Percentiles rank a stretch among this genome's conserved stretches.
Evolutionary conservation across 2,113 vertebrate species (phyloP).

Genomic region (Phylloscopus trochilus): DNA sequence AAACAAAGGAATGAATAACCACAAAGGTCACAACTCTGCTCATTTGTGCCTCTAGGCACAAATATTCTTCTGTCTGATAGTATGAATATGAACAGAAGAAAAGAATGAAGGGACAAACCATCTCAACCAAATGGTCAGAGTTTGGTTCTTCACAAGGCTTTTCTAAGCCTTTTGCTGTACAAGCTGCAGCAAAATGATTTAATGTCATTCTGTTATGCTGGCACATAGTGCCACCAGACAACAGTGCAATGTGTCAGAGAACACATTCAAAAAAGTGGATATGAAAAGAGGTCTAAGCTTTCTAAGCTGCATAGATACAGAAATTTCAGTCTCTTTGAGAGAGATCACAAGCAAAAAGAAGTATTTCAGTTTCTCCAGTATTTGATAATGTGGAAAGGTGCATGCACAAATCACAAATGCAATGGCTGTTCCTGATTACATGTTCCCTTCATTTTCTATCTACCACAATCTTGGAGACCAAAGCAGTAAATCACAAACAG

Average conservation of each 20-base stretch:
- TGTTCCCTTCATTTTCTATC: background rate
- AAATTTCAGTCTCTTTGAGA: background rate
- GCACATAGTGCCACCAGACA: background rate
- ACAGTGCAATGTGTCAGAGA: background rate
- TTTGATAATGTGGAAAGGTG: background rate
- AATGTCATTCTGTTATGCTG: background rate
- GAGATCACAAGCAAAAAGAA: background rate
- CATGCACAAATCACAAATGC: background rate
- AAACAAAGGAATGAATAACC: background rate
- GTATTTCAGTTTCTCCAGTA: background rate
- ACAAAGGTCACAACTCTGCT: background rate
- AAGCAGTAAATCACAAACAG: background rate
- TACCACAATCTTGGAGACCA: background rate
- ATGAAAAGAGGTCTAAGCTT: background rate
- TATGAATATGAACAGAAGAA: background rate
- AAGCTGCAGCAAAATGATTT: background rate
- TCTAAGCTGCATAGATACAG: background rate
- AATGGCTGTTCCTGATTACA: background rate
- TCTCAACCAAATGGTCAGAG: background rate
- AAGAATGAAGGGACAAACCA: background rate
- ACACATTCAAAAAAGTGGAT: background rate
- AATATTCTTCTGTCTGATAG: background rate
- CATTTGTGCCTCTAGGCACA: background rate
- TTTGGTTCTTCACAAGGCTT: background rate
- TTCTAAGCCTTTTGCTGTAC: too few species aligned